Evolutionary conservation across 2,797 vertebrate species (phyloP).

Genomic region (Agapornis canus): DNA sequence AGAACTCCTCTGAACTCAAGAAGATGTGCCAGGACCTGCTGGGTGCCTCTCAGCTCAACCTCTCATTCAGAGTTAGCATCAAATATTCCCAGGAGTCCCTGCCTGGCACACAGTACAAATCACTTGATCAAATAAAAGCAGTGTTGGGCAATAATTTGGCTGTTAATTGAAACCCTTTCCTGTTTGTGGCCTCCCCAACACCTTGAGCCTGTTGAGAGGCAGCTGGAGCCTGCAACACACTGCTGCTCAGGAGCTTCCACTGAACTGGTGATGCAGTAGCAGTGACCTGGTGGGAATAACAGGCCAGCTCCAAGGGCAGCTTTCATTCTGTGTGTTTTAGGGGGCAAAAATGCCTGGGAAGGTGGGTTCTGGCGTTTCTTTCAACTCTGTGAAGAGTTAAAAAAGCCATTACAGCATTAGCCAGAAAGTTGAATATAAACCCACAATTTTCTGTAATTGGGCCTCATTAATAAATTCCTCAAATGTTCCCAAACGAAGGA

Average conservation of each 20-base stretch:
- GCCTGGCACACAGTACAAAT: background rate
- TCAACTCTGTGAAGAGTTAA: conserved; percentile 24
- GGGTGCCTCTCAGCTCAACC: background rate
- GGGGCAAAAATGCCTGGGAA: background rate
- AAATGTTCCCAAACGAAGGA: conserved; percentile 55
- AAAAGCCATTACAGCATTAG: conserved; percentile 3
- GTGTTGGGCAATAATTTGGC: background rate
- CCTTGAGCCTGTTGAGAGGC: background rate
- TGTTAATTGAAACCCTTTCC: background rate
- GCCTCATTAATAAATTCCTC: conserved; percentile 80
- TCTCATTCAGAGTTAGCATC: background rate
- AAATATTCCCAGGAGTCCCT: background rate
- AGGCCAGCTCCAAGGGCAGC: background rate
- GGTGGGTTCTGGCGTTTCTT: background rate
- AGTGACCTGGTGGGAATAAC: background rate
- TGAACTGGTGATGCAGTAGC: background rate
- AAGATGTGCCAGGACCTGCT: background rate
- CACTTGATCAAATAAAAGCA: background rate
- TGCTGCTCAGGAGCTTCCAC: background rate
- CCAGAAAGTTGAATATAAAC: conserved; percentile 62
- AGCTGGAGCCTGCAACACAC: background rate
- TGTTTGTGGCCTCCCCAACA: accelerated
- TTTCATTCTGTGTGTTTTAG: background rate
- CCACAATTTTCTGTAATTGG: conserved; percentile 69
- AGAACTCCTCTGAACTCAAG: background rate